A percentile compares a stretch with the other conserved stretches of the same genome.
Evolutionary conservation across 2,797 vertebrate genomes (phyloP).

Genomic region (Meriones psammophilus): DNA sequence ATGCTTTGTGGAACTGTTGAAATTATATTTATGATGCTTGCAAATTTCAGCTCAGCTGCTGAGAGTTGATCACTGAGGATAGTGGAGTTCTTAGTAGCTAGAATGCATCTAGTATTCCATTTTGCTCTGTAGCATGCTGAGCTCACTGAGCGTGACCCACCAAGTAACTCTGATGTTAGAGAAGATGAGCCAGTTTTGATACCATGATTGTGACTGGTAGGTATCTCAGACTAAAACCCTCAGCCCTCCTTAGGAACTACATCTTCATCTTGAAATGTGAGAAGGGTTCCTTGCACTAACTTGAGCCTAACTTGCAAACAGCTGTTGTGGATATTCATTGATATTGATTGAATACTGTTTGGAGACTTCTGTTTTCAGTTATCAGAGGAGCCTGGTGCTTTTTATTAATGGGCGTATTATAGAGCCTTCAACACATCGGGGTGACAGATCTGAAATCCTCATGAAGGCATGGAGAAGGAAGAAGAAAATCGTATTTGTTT

Average conservation of each 20-base stretch:
- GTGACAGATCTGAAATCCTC: constrained; percentile 13
- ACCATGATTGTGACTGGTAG: constrained; percentile 42
- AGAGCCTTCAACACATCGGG: not conserved
- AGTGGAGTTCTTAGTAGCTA: constrained; percentile 74
- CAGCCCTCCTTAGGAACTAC: not conserved
- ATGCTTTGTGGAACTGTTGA: constrained; percentile 82
- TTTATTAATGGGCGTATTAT: constrained; percentile 1
- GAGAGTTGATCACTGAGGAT: constrained; percentile 73
- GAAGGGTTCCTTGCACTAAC: not conserved
- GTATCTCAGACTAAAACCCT: constrained; percentile 41
- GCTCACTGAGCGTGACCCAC: constrained; percentile 53
- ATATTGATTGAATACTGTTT: constrained; percentile 29
- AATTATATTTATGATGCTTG: constrained; percentile 78
- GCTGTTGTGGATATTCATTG: constrained; percentile 7
- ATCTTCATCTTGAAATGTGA: not conserved
- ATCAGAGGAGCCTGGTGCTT: not conserved
- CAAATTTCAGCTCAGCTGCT: constrained; percentile 76
- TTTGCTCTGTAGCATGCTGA: constrained; percentile 60
- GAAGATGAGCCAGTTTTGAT: constrained; percentile 43
- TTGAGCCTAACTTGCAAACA: not conserved
- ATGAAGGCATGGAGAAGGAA: not conserved
- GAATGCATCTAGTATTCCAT: constrained; percentile 71
- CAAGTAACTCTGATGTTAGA: constrained; percentile 29
- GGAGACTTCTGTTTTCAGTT: not conserved
- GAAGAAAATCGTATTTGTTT: not conserved